These are phyloP conservation scores for Nibea albiflora DNA, from an alignment of 2,113 vertebrate genomes.

Conservation along the genomic window DNA sequence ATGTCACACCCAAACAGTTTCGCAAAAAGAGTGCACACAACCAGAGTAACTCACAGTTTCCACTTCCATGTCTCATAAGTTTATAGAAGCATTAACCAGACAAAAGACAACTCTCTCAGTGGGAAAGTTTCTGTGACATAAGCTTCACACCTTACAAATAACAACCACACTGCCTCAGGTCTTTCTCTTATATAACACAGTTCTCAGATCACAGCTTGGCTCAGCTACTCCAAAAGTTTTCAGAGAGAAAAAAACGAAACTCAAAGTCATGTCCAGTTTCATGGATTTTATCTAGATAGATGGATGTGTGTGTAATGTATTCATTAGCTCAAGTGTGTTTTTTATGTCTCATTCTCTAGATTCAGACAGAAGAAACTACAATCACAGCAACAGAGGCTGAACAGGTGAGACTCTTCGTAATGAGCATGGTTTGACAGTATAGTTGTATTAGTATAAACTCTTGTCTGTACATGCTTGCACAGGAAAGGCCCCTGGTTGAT, in stretches of 20 bases:
- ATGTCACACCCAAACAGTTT: neutral
- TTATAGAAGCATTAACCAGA: constrained; percentile 1
- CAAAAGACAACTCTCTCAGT: constrained; percentile 11
- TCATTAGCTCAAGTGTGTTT: neutral
- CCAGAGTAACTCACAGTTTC: constrained; percentile 43
- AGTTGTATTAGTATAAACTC: neutral
- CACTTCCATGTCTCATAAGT: constrained; percentile 26
- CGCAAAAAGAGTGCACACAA: neutral
- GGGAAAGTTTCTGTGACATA: constrained; percentile 21
- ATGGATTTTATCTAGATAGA: neutral
- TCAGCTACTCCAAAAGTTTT: neutral
- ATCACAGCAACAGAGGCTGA: constrained; percentile 30
- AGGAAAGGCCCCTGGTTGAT: neutral
- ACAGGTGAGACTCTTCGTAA: constrained; percentile 36
- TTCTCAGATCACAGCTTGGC: constrained; percentile 2
- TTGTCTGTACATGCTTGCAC: neutral
- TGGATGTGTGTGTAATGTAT: neutral
- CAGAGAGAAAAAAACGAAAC: neutral
- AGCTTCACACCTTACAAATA: constrained; percentile 21
- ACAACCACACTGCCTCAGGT: neutral
- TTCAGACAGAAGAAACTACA: constrained; percentile 8
- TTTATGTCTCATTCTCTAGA: constrained; percentile 28
- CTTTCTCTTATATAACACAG: constrained; percentile 7
- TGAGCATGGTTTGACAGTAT: neutral
- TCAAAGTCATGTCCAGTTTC: neutral